These are phyloP conservation scores for Drosophila austrosaltans DNA, from an alignment of 2,888 invertebrate species.

Conservation along the genomic window DNA sequence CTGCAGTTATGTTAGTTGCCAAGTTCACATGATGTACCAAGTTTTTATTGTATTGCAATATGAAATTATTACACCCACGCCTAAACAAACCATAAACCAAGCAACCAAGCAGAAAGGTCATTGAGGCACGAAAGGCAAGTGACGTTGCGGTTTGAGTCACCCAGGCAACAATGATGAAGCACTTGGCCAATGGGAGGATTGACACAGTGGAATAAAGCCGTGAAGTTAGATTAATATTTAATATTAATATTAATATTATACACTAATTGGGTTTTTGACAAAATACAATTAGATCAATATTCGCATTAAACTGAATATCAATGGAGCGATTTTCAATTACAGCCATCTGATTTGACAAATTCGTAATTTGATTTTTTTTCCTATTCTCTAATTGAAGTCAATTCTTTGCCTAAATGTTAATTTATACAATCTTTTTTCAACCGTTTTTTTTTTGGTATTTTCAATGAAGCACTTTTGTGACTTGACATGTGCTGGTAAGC, in stretches of 20 bases:
- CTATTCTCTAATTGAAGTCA: too few species aligned
- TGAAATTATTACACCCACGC: constrained; percentile 32
- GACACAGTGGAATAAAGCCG: neutral
- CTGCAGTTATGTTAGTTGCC: constrained; percentile 15
- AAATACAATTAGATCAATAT: too few species aligned
- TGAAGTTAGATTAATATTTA: neutral
- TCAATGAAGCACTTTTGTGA: neutral
- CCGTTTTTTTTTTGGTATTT: neutral
- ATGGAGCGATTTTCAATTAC: too few species aligned
- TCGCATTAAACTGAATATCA: too few species aligned
- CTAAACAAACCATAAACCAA: constrained; percentile 3
- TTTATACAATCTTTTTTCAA: neutral
- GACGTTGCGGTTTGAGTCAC: constrained; percentile 8
- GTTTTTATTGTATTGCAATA: constrained; percentile 41
- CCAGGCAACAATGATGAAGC: constrained; percentile 51
- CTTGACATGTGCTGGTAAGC: neutral
- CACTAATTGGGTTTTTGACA: neutral
- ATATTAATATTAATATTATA: neutral
- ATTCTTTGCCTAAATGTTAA: neutral
- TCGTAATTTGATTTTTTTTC: too few species aligned
- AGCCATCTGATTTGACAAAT: too few species aligned
- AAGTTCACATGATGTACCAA: constrained; percentile 36
- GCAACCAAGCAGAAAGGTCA: constrained; percentile 60
- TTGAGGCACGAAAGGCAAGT: constrained; percentile 38
- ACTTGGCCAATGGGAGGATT: constrained; percentile 40